Evolutionary conservation across 2,113 vertebrate genomes (phyloP).

Genomic region (Brachirus orientalis): DNA sequence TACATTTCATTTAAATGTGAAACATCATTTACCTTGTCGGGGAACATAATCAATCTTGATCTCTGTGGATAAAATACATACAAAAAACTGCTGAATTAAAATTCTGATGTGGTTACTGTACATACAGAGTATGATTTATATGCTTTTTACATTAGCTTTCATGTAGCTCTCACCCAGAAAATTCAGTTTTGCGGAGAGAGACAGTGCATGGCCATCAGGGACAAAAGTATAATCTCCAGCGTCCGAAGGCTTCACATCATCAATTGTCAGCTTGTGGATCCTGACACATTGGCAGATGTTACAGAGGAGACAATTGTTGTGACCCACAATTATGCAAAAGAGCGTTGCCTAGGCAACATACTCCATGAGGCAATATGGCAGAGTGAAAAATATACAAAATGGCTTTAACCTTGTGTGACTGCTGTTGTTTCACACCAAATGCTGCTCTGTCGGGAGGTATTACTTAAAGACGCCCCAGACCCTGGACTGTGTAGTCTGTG

Average conservation of each 20-base stretch:
- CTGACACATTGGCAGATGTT: conserved; percentile 73
- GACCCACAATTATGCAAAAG: conserved; percentile 56
- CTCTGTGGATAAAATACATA: conserved; percentile 76
- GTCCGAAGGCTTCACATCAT: conserved; percentile 86
- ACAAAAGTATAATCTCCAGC: conserved; percentile 91
- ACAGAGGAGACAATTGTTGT: conserved; percentile 56
- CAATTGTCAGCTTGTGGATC: conserved; percentile 88
- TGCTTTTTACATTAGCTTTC: accelerated
- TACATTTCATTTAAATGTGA: too few relatives aligned
- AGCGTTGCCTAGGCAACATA: conserved; percentile 67
- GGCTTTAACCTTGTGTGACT: conserved; percentile 66
- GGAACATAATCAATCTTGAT: conserved; percentile 93
- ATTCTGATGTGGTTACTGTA: neutral
- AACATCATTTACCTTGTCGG: conserved; percentile 83
- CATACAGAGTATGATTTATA: neutral
- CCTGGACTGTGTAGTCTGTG: conserved; percentile 15
- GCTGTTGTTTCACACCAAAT: conserved; percentile 40
- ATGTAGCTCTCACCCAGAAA: conserved; percentile 84
- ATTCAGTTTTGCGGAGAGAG: conserved; percentile 91
- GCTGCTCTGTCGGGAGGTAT: conserved; percentile 55
- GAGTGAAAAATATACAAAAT: conserved; percentile 49
- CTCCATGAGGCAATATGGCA: conserved; percentile 26
- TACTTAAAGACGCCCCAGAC: conserved; percentile 46
- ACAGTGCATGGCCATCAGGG: conserved; percentile 88
- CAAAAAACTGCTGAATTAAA: neutral